These are phyloP conservation scores for Mongoloraphidia duomilia DNA, from an alignment of 2,888 invertebrate genomes.

Conservation along the genomic window DNA sequence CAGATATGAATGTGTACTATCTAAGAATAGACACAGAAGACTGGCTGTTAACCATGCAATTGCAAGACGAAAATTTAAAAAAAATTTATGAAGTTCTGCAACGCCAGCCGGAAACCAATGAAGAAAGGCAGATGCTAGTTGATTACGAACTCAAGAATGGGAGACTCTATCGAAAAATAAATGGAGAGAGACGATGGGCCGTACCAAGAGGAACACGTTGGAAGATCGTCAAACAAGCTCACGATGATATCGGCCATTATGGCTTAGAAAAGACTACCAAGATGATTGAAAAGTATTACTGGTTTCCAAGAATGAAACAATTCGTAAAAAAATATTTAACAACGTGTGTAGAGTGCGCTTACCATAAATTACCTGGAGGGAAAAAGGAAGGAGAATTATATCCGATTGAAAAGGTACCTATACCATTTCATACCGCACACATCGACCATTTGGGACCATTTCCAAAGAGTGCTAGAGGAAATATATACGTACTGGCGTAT, in stretches of 20 bases:
- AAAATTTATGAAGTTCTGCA: too few species aligned
- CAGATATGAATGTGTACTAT: too few species aligned
- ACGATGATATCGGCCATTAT: slow-evolving; percentile 11
- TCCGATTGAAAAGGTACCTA: slow-evolving; percentile 9
- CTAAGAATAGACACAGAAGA: too few species aligned
- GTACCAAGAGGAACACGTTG: slow-evolving; percentile 6
- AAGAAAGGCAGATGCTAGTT: too few species aligned
- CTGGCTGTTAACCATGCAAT: too few species aligned
- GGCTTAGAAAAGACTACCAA: slow-evolving; percentile 9
- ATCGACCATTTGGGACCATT: slow-evolving; percentile 16
- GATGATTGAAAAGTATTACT: slow-evolving; percentile 8
- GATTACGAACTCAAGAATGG: too few species aligned
- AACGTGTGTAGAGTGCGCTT: slow-evolving; percentile 10
- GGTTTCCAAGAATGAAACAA: slow-evolving; percentile 11
- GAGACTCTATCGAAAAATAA: too few species aligned
- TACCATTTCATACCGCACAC: slow-evolving; percentile 12
- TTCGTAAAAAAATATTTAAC: slow-evolving; percentile 8
- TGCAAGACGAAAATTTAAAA: too few species aligned
- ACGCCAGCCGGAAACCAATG: too few species aligned
- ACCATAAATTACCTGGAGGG: slow-evolving; percentile 1
- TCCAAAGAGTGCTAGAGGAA: slow-evolving; percentile 4
- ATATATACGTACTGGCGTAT: slow-evolving; percentile 7
- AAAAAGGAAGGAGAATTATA: slow-evolving; percentile 12
- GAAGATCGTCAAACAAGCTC: slow-evolving; percentile 7
- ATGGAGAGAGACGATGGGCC: too few species aligned